Evolutionary conservation across 2,113 vertebrate species (phyloP).

Genomic region (Nothoprocta pentlandii): DNA sequence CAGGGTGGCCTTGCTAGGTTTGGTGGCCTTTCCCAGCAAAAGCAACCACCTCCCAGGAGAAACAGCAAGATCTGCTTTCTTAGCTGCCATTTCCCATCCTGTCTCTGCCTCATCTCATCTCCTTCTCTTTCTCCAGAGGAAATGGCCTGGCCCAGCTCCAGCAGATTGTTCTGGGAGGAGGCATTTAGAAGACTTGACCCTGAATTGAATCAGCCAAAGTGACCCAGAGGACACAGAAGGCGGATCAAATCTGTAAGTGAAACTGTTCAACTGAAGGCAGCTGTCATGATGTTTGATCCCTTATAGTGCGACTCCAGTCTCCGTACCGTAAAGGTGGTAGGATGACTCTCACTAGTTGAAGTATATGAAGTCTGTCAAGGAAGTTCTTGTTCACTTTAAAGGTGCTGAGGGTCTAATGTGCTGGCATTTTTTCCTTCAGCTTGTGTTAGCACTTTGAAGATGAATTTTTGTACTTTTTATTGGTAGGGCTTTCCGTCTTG

Average conservation of each 20-base stretch:
- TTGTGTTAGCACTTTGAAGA: constrained; percentile 74
- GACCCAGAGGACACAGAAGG: neutral
- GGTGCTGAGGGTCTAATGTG: constrained; percentile 56
- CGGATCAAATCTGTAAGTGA: neutral
- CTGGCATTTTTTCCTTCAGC: constrained; percentile 73
- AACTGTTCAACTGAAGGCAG: neutral
- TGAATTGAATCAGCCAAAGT: neutral
- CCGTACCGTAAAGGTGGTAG: constrained; percentile 39
- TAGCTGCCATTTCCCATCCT: neutral
- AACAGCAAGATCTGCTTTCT: neutral
- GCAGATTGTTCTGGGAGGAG: neutral
- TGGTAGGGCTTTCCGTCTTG: constrained; percentile 40
- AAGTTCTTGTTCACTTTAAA: constrained; percentile 51
- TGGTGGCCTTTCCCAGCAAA: neutral
- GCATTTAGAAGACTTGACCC: neutral
- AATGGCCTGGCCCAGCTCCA: neutral
- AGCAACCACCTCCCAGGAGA: neutral
- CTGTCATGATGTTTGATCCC: neutral
- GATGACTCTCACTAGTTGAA: constrained; percentile 12
- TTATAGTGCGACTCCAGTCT: constrained; percentile 49
- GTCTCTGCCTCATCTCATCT: neutral
- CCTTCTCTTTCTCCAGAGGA: neutral
- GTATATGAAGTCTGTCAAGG: neutral
- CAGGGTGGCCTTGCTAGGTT: neutral
- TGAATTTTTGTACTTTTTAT: constrained; percentile 61